Evolutionary conservation across 2,888 invertebrate genomes (phyloP), one percentile per base, ranked within the genome.

Genomic region (Pyralis farinalis): DNA sequence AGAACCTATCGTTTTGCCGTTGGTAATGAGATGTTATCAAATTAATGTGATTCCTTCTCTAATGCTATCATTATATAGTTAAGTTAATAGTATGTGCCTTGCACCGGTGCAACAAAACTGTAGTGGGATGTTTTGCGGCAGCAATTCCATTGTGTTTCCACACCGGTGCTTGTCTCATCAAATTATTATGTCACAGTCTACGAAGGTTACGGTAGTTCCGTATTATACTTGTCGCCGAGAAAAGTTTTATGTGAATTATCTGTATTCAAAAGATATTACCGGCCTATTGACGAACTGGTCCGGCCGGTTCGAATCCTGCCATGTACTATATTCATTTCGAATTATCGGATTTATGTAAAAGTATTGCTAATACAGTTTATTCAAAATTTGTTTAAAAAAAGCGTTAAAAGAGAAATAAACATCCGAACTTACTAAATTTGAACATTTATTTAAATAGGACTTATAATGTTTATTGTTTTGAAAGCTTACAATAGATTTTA

Each of bases 111-210:
- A 69, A 34, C 32, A 37, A 25, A 58, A 53, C 57, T 53, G 55
- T 58, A 46, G 55, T 50, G 45, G 58, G 55, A 63, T 50, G 53
- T 63, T 60, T 55, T 59, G 54, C 53, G 53, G 57, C 58, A 55
- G 56, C 60, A 54, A 62, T 67, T 63, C 67, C 57, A 81, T 79
- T 82, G 78, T 82, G 77, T 82, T 82, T 80, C 79, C 71, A 67
- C 64, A 54, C 74, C 74, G 77, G 61, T 79, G 68, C 42, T 69
- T 62, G 71, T 70, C 70, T 64, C 76, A 55, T 71, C 65, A 71
- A 68, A 74, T 74, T 65, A 62, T 78, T 72, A 74, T 74, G 69
- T 72, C 70, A 72, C 62, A 64, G 54, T 58, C 55, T 48, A 44
- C 59, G 71, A 69, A 73, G 75, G 70, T 70, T 71, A 65, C 53